Percentiles rank a stretch among this genome's conserved stretches.
Conservation (phyloP, 1,140 invertebrate genomes). For the Tetramorium parvispinum region DNA sequence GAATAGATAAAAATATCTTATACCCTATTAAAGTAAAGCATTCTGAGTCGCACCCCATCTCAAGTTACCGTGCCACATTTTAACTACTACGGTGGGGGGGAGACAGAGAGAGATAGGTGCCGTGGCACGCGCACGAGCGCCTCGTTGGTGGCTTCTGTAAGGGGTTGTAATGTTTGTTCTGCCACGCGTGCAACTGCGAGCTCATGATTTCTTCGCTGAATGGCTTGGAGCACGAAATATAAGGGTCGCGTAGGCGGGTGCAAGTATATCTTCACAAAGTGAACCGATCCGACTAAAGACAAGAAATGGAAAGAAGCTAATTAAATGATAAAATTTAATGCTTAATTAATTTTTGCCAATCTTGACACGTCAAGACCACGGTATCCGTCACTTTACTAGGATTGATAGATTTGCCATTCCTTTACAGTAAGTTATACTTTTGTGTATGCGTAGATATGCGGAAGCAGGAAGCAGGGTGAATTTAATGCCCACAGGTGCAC, state of each 20-base stretch:
- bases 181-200: conserved; percentile 17
- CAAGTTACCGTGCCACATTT: conserved; percentile 19
- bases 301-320: background rate
- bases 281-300: background rate
- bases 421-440: background rate
- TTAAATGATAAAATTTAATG: background rate
- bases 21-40: conserved; percentile 34
- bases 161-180: conserved; percentile 30
- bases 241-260: background rate
- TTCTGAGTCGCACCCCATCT: background rate
- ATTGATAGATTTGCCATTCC: background rate
- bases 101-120: no score
- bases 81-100: background rate
- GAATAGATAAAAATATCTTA: conserved; percentile 12
- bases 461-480: background rate
- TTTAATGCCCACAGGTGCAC: background rate
- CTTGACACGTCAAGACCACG: background rate
- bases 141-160: conserved; percentile 12
- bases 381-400: no score
- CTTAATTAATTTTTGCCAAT: background rate
- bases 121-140: background rate
- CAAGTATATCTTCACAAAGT: conserved; percentile 22
- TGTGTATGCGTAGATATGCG: background rate
- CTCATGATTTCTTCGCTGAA: conserved; percentile 38
- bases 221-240: background rate